Percentiles rank a stretch among this genome's conserved stretches.
These are phyloP conservation scores for Lydus trimaculatus DNA, from an alignment of 2,888 invertebrate species.

Conservation along the genomic window DNA sequence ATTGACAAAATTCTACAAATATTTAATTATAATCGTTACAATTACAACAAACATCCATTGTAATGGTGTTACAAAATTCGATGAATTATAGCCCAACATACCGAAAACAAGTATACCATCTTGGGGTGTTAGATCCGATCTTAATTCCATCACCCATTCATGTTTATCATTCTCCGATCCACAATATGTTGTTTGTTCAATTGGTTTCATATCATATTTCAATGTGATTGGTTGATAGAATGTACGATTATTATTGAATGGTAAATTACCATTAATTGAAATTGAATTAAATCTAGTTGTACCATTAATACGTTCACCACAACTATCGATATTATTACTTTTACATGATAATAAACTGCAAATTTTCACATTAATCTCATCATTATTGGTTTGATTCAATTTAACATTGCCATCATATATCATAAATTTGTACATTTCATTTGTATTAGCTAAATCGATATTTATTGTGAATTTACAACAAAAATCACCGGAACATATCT, in stretches of 20 bases:
- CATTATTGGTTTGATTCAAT: slow-evolving; percentile 13
- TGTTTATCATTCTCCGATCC: slow-evolving; percentile 24
- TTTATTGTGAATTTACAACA: slow-evolving; percentile 42
- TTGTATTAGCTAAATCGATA: slow-evolving; percentile 22
- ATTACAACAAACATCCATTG: not conserved
- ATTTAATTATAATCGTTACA: not conserved
- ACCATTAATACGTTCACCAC: slow-evolving; percentile 35
- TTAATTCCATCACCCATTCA: not conserved
- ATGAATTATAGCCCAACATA: not conserved
- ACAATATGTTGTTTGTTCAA: slow-evolving; percentile 35
- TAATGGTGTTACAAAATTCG: not conserved
- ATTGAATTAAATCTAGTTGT: slow-evolving; percentile 20
- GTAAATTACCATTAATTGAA: slow-evolving; percentile 33
- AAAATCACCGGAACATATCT: slow-evolving; percentile 38
- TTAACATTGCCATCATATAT: slow-evolving; percentile 35
- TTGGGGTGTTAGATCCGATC: not conserved
- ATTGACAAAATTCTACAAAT: not conserved
- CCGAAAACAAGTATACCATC: not conserved
- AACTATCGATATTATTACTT: slow-evolving; percentile 32
- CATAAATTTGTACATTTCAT: slow-evolving; percentile 43
- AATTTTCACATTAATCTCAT: slow-evolving; percentile 28
- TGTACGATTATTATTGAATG: slow-evolving; percentile 13
- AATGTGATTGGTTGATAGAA: slow-evolving; percentile 41
- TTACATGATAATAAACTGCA: slow-evolving; percentile 43
- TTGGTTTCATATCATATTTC: slow-evolving; percentile 34